Base-by-base conservation (phyloP, 2,797 vertebrate genomes). In the Sebastes itinus region DNA sequence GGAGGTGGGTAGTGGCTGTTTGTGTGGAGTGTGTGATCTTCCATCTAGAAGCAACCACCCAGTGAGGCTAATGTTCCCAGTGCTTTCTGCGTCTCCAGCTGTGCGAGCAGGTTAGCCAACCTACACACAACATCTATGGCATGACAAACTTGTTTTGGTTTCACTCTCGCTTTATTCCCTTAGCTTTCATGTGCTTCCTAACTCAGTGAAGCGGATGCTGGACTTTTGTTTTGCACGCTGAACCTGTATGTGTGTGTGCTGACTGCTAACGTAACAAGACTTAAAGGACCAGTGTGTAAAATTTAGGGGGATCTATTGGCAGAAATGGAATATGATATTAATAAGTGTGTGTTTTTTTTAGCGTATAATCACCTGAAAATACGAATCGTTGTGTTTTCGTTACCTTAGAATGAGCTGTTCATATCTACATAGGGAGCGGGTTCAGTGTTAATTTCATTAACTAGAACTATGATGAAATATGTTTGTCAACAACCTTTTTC, bases 21-120 rank as follows among this genome's bases (percentile, higher is more conserved):
- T 69, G 75, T 78, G 42, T 86, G 56, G 10, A 80, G 52, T 81
- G 62, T 89, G 59, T 72, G 69, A 88, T 93, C 75, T 80, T 90
- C 81, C 75, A 63, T 90, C 70, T 81, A 61, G 58, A 82, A 87
- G 76, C 84, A 83, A 82, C 90, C 85, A 78, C 88, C 86, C 55
- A 87, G 70, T 76, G 85, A 89, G 76, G 75, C 72, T 87, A 90
- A 90, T 90, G 76, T 83, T 75, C 77, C 88, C 74, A 9, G 16
- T 68, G 77, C 74, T 86, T 76, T 67, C 72, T 83, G 46, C 35
- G 62, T 83, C 75, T 81, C 64, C 54, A 82, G 78, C 88, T 80
- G 73, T 32, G 67, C 72, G 80, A 81, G 72, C 85, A 83, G 77
- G 64, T 84, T 89, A 87, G 87, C 83, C 88, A 86, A 80, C 80